Evolutionary conservation across 2,797 vertebrate genomes (phyloP).

Genomic region (Crenichthys baileyi): DNA sequence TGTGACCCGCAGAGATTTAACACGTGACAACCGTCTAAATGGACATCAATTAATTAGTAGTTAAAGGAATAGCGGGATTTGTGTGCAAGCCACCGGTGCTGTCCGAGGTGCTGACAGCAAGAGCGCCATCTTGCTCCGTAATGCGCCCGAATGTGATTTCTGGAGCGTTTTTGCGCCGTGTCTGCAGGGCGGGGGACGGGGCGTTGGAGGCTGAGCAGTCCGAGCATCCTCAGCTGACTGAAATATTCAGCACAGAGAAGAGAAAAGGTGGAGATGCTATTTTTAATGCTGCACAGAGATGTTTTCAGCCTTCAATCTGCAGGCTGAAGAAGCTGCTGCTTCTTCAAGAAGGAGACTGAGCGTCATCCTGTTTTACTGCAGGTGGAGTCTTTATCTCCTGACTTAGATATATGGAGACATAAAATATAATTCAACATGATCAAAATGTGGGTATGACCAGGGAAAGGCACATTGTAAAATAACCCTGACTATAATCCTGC

Average conservation of each 20-base stretch:
- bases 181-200: slow-evolving; percentile 26
- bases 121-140: slow-evolving; percentile 82
- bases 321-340: neutral
- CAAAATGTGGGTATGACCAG: slow-evolving; percentile 45
- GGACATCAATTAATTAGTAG: neutral
- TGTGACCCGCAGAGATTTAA: neutral
- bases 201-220: slow-evolving; percentile 6
- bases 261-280: slow-evolving; percentile 1
- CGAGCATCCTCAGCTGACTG: slow-evolving; percentile 23
- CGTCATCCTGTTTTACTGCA: neutral
- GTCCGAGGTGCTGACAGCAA: slow-evolving; percentile 81
- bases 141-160: slow-evolving; percentile 55
- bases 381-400: slow-evolving; percentile 1
- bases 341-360: neutral
- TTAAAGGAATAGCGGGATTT: neutral
- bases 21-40: neutral
- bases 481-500: slow-evolving; percentile 38
- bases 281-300: slow-evolving; percentile 20
- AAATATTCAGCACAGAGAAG: neutral
- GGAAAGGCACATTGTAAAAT: slow-evolving; percentile 22
- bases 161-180: slow-evolving; percentile 46
- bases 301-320: slow-evolving; percentile 3
- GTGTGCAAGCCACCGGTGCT: slow-evolving; percentile 64
- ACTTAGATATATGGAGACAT: neutral
- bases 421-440: slow-evolving; percentile 5